Percentiles rank a stretch among this genome's conserved stretches.
phyloP scores from a whole-genome alignment of 2,113 vertebrate species.

The Pantherophis guttatus region DNA sequence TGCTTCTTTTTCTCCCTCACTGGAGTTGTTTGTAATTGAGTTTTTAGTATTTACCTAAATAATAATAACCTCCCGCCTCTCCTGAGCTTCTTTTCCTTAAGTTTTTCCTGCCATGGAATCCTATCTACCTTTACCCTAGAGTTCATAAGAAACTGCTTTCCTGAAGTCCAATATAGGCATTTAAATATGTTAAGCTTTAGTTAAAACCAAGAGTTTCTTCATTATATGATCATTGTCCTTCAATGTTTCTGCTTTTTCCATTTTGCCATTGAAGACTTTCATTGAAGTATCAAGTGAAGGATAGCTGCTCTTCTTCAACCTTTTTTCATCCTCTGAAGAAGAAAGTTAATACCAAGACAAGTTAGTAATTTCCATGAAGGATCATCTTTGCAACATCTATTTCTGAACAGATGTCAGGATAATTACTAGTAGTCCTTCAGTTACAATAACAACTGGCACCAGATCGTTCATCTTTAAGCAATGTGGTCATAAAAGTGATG shows the following conservation, averaged over 20 bases:
- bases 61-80: neutral
- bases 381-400: neutral
- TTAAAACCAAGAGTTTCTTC: neutral
- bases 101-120: neutral
- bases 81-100: neutral
- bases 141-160: neutral
- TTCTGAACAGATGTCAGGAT: neutral
- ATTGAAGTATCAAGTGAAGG: neutral
- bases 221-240: neutral
- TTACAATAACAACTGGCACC: neutral
- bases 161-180: neutral
- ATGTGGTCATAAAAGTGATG: neutral
- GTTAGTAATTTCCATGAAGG: neutral
- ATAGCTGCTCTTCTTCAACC: neutral
- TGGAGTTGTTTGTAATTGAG: neutral
- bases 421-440: neutral
- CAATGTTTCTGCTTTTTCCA: neutral
- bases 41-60: neutral
- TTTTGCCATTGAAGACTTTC: neutral
- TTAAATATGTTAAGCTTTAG: neutral
- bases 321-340: neutral
- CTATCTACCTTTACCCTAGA: neutral
- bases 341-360: neutral
- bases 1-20: neutral
- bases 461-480: neutral